phyloP scores from a whole-genome alignment of 2,113 vertebrate genomes.

The Urocynchramus pylzowi region DNA sequence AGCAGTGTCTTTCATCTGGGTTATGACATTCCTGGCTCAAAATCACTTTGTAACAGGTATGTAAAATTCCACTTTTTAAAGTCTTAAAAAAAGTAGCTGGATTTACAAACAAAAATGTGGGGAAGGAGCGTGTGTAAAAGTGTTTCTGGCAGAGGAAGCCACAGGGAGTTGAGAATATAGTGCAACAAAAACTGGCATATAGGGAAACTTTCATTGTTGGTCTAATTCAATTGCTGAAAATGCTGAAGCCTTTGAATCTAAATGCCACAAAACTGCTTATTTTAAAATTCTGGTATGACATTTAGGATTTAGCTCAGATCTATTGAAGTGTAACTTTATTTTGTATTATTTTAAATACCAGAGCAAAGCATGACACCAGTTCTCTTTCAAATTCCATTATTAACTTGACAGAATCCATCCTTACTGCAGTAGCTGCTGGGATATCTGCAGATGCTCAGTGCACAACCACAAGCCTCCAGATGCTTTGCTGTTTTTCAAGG shows the following conservation, averaged over 20 bases:
- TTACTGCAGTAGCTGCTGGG: background rate
- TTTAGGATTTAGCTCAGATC: background rate
- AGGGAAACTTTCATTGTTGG: background rate
- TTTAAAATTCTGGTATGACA: background rate
- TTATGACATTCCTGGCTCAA: slow-evolving; percentile 26
- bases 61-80: slow-evolving; percentile 20
- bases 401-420: background rate
- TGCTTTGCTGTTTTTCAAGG: background rate
- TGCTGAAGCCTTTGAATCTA: background rate
- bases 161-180: background rate
- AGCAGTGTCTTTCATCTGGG: background rate
- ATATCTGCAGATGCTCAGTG: background rate
- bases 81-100: background rate
- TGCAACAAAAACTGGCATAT: background rate
- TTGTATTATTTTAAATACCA: background rate
- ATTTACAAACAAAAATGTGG: background rate
- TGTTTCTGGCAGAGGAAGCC: background rate
- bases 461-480: background rate
- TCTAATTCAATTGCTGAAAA: background rate
- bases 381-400: background rate
- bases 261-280: background rate
- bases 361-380: background rate
- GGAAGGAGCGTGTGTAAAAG: background rate
- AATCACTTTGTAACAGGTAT: slow-evolving; percentile 44
- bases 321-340: background rate